These are phyloP conservation scores for Podiceps cristatus DNA, from an alignment of 2,113 vertebrate species.

Conservation along the genomic window DNA sequence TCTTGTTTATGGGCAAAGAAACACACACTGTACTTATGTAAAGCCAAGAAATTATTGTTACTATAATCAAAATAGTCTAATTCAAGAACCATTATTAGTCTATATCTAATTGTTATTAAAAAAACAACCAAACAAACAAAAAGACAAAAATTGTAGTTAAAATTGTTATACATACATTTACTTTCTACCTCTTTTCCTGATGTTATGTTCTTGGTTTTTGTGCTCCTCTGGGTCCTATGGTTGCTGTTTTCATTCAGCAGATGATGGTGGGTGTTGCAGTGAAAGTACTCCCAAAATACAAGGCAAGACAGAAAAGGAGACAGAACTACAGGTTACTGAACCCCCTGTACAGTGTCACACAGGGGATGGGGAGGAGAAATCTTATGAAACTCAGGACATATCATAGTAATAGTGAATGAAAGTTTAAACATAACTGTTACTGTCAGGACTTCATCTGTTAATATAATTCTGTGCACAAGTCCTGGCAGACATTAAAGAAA, in stretches of 20 bases:
- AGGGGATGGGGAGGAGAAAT: neutral
- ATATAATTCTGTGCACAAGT: neutral
- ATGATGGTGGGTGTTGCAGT: neutral
- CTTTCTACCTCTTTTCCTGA: neutral
- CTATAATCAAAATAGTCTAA: neutral
- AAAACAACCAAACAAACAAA: neutral
- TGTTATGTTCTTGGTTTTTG: neutral
- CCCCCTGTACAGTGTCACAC: neutral
- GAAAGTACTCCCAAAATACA: neutral
- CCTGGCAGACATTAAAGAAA: neutral
- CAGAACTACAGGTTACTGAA: neutral
- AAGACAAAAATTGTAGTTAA: neutral
- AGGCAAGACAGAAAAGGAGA: neutral
- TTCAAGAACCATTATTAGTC: neutral
- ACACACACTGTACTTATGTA: neutral
- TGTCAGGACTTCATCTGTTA: neutral
- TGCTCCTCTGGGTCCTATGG: neutral
- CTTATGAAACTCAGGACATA: neutral
- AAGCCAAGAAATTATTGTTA: neutral
- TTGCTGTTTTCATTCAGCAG: neutral
- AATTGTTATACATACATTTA: neutral
- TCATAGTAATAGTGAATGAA: neutral
- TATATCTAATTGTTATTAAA: neutral
- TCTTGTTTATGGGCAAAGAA: neutral
- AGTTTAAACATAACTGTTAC: neutral